Base-by-base conservation (phyloP, 2,888 invertebrate species). In the Stomorhina lunata region DNA sequence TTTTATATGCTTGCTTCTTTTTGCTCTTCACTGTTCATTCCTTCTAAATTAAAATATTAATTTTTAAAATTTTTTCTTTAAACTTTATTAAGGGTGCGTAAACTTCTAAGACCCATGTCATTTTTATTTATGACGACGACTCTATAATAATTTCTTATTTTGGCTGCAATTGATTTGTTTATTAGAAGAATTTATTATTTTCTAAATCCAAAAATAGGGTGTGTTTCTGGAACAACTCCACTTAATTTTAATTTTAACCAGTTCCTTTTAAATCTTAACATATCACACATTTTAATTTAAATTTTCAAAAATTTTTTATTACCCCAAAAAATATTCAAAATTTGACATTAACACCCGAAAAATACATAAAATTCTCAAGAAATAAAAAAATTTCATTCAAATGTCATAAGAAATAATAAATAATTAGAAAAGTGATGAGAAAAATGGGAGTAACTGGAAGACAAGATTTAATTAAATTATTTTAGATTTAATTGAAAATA, bases 391-490 rank as follows among this genome's bases (percentile, higher is more conserved):
- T 81, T 72, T 81, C 81, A 65, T 40, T 71, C 37, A 20, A 34
- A 37, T 81, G 77, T 81, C 81, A 81, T 68, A 81, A 66, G 17
- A 66, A 66, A 66, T 43, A 76, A 81, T 81, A 81, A 81, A 77
- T 72, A 53, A 61, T 80, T 59, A 29, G 43, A 68, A 77, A 68
- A 72, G 66, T 61, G 9, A 68, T 55, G 72, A 61, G 37, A 72
- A 72, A 77, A 68, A 77, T 59, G 25, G 81, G 81, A 76, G 72
- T 77, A 20, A 55, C 81, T 53, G 29, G 40, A 61, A 25, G 45
- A n/a, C n/a, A n/a, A n/a, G n/a, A n/a, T n/a, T n/a, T n/a, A n/a
- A n/a, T n/a, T n/a, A n/a, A n/a, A n/a, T n/a, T n/a, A n/a, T n/a
- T n/a, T n/a, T n/a, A n/a, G n/a, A n/a, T n/a, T n/a, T n/a, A n/a